Base-by-base conservation (phyloP, 2,888 invertebrate genomes). In the Choreutis nemorana region DNA sequence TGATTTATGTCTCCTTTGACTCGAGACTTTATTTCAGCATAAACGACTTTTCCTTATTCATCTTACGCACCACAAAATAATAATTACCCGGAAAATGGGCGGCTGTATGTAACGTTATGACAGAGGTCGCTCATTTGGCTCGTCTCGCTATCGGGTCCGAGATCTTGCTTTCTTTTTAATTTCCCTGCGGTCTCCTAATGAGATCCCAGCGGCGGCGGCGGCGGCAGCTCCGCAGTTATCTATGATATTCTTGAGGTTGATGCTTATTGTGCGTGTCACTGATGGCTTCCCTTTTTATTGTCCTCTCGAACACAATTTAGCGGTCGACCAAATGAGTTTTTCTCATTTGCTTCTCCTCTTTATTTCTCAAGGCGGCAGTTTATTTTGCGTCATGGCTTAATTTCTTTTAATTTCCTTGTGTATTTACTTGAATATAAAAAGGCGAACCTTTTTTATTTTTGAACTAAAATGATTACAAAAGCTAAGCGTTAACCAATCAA, bases 181-280 rank as follows among this genome's bases (percentile, higher is more conserved):
- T 80, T 80, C 80, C 80, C 80, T 68, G 70, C 71, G 78, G 78
- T 57, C 73, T 66, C 72, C 75, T 78, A 78, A 78, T 78, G 78
- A 78, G 73, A 64, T 73, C 78, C 70, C 73, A 51, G 55, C 57
- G 67, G 66, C 63, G 61, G 59, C 53, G 51, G 53, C 58, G 53
- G 50, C 52, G 55, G n/a, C n/a, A n/a, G n/a, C n/a, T n/a, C 35
- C 58, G 70, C 67, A 63, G 72, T 78, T 78, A 75, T 78, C 77
- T 78, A 78, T 78, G 78, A 78, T 78, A 78, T 78, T 78, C 73
- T 77, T 73, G 78, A 75, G 78, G 77, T 77, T 78, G 78, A 78
- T 78, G 77, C 78, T 78, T 73, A 78, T 78, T 78, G 78, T 78
- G 78, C 78, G 78, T 78, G 78, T 77, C 78, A 78, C 77, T 78